phyloP scores from a whole-genome alignment of 2,113 vertebrate genomes.

The Callorhinus ursinus region DNA sequence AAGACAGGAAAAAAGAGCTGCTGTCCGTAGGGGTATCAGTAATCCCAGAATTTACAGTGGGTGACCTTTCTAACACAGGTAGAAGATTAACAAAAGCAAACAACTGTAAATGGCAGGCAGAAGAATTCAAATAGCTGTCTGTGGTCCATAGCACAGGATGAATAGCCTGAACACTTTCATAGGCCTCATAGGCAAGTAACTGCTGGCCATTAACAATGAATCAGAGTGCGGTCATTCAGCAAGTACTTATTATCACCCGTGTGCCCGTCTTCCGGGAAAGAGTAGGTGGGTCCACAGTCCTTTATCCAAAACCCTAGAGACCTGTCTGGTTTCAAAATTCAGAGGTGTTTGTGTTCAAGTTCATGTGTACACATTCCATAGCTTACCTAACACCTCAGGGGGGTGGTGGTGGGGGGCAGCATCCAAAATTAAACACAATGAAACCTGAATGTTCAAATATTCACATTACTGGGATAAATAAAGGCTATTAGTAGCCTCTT shows the following conservation, averaged over 20 bases:
- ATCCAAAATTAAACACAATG: neutral
- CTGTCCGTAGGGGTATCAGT: neutral
- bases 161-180: neutral
- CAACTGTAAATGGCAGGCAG: neutral
- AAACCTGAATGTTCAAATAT: conserved; percentile 7
- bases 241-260: conserved; percentile 15
- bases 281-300: neutral
- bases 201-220: neutral
- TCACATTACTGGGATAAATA: neutral
- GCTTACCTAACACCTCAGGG: neutral
- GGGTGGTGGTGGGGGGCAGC: neutral
- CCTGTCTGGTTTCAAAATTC: neutral
- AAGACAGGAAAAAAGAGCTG: neutral
- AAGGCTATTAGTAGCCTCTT: neutral
- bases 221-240: neutral
- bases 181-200: conserved; percentile 2
- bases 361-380: neutral
- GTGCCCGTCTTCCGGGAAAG: neutral
- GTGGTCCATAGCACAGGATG: neutral
- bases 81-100: neutral
- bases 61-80: neutral
- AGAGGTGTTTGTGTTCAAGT: neutral
- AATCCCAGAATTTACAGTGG: neutral
- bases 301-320: neutral
- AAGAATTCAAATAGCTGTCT: neutral